Conservation (phyloP, 2,113 vertebrate species). For the Bagarius yarrelli region DNA sequence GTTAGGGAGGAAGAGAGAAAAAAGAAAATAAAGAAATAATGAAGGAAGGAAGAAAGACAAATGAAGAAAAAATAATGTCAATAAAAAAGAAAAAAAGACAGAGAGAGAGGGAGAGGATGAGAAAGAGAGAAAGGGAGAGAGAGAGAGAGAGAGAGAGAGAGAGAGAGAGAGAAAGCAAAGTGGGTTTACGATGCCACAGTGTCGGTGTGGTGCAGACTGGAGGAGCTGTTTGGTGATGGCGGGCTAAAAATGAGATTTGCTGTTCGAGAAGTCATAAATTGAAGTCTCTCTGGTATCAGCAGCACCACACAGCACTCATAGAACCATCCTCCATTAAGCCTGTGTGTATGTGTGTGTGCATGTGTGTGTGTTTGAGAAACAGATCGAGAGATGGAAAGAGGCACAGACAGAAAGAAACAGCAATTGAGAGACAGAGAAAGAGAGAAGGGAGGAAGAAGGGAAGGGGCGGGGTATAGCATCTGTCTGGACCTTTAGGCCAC, state of each 20-base stretch:
- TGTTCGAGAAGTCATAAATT: constrained; percentile 55
- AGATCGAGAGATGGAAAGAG: constrained; percentile 6
- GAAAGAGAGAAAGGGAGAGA: not conserved
- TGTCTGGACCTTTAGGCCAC: constrained; percentile 42
- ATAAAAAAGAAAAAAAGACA: not conserved
- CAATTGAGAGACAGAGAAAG: not conserved
- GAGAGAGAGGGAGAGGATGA: not conserved
- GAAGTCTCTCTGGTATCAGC: constrained; percentile 37
- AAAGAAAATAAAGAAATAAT: not conserved
- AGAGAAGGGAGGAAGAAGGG: not conserved
- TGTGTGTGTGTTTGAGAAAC: constrained; percentile 10
- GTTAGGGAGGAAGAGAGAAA: not conserved
- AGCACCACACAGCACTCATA: constrained; percentile 54
- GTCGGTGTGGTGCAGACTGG: constrained; percentile 8
- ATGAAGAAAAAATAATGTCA: not conserved
- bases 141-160: constrained; percentile 1
- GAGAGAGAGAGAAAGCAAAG: not conserved
- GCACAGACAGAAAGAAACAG: not conserved
- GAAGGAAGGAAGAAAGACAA: constrained; percentile 15
- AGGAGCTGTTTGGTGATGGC: constrained; percentile 41
- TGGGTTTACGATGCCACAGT: constrained; percentile 12
- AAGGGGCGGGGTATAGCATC: constrained; percentile 1
- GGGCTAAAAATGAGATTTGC: constrained; percentile 51
- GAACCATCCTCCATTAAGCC: constrained; percentile 50
- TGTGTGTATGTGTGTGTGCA: constrained; percentile 26